phyloP scores from a whole-genome alignment of 92 coral and sea anemone genomes.

The Galaxea fascicularis region DNA sequence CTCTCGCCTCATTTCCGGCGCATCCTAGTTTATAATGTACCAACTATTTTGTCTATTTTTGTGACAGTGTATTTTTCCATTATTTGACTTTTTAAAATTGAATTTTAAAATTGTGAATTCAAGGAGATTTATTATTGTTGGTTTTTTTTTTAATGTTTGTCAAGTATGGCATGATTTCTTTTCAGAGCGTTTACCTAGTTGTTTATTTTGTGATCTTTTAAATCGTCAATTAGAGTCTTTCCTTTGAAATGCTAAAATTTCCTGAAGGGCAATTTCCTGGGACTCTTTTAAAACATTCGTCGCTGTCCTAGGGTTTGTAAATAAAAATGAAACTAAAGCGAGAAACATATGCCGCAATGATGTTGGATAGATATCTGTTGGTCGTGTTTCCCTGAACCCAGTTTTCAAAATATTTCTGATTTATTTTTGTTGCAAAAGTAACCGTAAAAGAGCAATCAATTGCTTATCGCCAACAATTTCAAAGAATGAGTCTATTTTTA shows the following conservation, averaged over 20 bases:
- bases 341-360: not conserved
- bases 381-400: not conserved
- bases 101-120: too few species aligned
- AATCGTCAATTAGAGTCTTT: constrained; percentile 13
- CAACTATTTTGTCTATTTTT: too few species aligned
- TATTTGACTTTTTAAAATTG: too few species aligned
- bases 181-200: not conserved
- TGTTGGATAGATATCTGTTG: constrained; percentile 8
- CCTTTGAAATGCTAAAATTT: constrained; percentile 33
- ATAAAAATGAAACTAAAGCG: not conserved
- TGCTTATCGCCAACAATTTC: not conserved
- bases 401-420: not conserved
- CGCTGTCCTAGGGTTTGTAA: not conserved
- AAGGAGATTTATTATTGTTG: too few species aligned
- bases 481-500: not conserved
- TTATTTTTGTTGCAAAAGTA: not conserved
- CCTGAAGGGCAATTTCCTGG: constrained; percentile 34
- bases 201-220: constrained; percentile 15
- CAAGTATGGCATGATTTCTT: not conserved
- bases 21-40: too few species aligned
- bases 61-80: too few species aligned
- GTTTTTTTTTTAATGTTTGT: not conserved
- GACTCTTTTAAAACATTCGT: constrained; percentile 5
- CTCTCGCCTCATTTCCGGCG: too few species aligned
- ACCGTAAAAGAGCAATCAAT: not conserved